These are phyloP conservation scores for Anthophora plumipes DNA, from an alignment of 2,888 invertebrate species.

Conservation along the genomic window DNA sequence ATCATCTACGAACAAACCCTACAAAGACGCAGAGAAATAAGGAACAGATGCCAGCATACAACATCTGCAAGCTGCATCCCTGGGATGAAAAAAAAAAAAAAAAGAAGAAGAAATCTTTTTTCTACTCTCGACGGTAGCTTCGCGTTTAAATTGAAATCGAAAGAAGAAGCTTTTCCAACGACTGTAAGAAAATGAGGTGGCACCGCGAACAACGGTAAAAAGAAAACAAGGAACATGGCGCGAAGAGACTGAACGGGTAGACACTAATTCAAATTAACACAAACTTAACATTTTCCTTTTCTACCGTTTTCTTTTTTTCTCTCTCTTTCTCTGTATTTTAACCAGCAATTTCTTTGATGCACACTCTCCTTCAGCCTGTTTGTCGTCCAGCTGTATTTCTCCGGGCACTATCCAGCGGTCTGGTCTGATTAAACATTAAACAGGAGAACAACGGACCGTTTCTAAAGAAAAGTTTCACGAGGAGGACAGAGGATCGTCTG, in stretches of 20 bases:
- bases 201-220: not conserved
- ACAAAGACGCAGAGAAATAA: not conserved
- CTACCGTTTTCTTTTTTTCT: not conserved
- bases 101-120: too few species aligned
- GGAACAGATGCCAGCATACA: not conserved
- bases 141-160: conserved; percentile 32
- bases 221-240: not conserved
- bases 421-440: conserved; percentile 66
- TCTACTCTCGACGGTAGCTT: not conserved
- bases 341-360: conserved; percentile 33
- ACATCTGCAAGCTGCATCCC: not conserved
- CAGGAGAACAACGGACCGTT: conserved; percentile 14
- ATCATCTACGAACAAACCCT: not conserved
- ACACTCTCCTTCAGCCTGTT: conserved; percentile 1
- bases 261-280: conserved; percentile 12
- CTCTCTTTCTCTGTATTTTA: not conserved
- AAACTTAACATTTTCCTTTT: not conserved
- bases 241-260: not conserved
- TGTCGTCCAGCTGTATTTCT: conserved; percentile 23
- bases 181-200: not conserved
- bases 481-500: not conserved
- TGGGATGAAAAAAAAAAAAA: not conserved
- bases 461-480: conserved; percentile 40
- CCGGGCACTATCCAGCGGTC: conserved; percentile 15
- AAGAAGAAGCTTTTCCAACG: not conserved